Evolutionary conservation across 2,113 vertebrate genomes (phyloP).

Genomic region (Crotalus viridis): DNA sequence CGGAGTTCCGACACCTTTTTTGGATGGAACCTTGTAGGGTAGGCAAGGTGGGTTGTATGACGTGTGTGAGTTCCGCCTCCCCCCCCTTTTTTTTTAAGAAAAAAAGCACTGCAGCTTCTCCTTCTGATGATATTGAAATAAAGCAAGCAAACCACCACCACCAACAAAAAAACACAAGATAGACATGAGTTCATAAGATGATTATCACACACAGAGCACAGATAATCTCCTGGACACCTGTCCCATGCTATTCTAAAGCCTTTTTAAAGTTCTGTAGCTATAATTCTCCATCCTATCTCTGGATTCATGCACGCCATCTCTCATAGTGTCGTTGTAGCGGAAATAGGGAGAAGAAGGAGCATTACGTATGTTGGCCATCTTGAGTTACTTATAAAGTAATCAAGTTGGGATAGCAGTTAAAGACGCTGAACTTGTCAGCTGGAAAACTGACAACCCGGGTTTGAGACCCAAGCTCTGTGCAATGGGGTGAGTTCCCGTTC

Average conservation of each 20-base stretch:
- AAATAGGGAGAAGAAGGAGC: no score
- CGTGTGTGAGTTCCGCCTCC: no score
- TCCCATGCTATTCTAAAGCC: conserved; percentile 20
- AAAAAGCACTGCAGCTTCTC: no score
- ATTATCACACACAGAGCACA: neutral
- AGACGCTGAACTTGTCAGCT: neutral
- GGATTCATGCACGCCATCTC: conserved; percentile 41
- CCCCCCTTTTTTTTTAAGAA: no score
- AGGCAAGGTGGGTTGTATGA: no score
- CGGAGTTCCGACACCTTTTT: no score
- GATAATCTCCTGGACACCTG: conserved; percentile 21
- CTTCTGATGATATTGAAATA: neutral
- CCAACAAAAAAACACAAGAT: neutral
- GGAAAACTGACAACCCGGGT: neutral
- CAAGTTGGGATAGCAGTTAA: neutral
- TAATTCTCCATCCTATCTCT: conserved; percentile 31
- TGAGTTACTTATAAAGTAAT: neutral
- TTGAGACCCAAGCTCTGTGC: neutral
- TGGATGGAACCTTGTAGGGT: no score
- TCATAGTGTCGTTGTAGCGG: neutral
- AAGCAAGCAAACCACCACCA: neutral
- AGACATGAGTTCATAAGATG: neutral
- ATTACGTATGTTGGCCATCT: no score
- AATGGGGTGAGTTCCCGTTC: neutral
- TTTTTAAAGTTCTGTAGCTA: neutral